These are phyloP conservation scores for Pitta sordida DNA, from an alignment of 2,113 vertebrate species.

Conservation along the genomic window DNA sequence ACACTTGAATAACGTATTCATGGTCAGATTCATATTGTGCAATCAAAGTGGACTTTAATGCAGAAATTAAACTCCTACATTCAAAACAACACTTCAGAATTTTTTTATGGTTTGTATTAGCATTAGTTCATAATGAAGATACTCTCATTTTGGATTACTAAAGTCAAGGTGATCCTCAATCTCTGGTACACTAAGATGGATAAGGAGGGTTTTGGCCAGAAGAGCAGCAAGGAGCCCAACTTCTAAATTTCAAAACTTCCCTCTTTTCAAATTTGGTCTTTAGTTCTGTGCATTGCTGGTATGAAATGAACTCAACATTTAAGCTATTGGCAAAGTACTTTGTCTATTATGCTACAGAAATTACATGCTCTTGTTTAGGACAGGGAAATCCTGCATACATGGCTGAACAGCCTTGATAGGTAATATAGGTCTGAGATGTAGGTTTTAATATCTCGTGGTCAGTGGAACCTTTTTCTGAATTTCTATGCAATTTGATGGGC, in stretches of 20 bases:
- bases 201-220: not conserved
- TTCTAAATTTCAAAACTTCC: not conserved
- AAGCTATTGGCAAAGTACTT: not conserved
- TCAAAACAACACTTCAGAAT: not conserved
- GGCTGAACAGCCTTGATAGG: not conserved
- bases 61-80: not conserved
- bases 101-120: not conserved
- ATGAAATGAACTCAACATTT: not conserved
- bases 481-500: not conserved
- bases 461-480: not conserved
- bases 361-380: not conserved
- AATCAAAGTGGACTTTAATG: not conserved
- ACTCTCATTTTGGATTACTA: not conserved
- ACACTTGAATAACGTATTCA: not conserved
- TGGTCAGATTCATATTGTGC: not conserved
- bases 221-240: not conserved
- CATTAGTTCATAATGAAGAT: not conserved
- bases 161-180: not conserved
- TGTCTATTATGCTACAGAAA: not conserved
- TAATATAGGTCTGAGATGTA: not conserved
- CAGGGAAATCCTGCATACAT: accelerated
- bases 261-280: not conserved
- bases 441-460: not conserved
- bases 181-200: not conserved
- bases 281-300: not conserved